phyloP scores from a whole-genome alignment of 35 echinoderm and acorn worm species.

The Amphiura filiformis region DNA sequence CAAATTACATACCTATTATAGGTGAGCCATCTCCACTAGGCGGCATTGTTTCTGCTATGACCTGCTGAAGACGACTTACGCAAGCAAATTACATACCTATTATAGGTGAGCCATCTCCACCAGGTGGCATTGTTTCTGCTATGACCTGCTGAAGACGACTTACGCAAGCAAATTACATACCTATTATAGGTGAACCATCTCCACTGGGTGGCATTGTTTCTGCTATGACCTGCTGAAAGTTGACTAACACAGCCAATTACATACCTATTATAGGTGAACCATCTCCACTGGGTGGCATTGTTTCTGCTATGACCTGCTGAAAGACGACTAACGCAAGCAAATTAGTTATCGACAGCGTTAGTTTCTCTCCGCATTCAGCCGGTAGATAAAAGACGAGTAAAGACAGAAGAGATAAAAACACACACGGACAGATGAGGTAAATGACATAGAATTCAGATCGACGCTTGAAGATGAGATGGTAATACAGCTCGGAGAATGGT shows the following conservation, averaged over 20 bases:
- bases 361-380: slow-evolving; percentile 9
- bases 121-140: slow-evolving; percentile 5
- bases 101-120: not conserved
- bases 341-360: not conserved
- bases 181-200: not conserved
- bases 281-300: slow-evolving; percentile 8
- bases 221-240: not conserved
- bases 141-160: slow-evolving; percentile 5
- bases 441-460: slow-evolving; percentile 19
- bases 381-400: slow-evolving; percentile 18
- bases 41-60: too few species aligned
- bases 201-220: slow-evolving; percentile 12
- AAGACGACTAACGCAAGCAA: slow-evolving; percentile 11
- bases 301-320: slow-evolving; percentile 17
- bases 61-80: too few species aligned
- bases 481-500: not conserved
- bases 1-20: not conserved
- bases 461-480: slow-evolving; percentile 2
- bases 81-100: too few species aligned
- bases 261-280: not conserved
- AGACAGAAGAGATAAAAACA: slow-evolving; percentile 5
- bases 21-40: too few species aligned
- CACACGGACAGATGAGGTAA: slow-evolving; percentile 5
- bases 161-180: not conserved
- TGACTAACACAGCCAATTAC: not conserved